These are phyloP conservation scores for Botia almorhae DNA, from an alignment of 2,797 vertebrate genomes.

Conservation along the genomic window DNA sequence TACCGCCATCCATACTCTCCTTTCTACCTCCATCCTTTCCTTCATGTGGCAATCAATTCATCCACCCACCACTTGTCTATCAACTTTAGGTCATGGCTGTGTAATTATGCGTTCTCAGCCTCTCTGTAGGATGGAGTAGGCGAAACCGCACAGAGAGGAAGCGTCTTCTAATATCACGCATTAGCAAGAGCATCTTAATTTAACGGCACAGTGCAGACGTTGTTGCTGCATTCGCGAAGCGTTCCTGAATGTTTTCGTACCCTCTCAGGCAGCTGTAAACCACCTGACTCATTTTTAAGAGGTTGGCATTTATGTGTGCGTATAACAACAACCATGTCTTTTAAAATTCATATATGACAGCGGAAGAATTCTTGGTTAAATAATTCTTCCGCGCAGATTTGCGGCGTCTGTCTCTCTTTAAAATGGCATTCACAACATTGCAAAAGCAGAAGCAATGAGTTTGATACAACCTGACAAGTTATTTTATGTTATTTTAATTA, in stretches of 20 bases:
- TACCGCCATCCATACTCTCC: background rate
- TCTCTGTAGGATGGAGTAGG: slow-evolving; percentile 37
- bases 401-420: no score
- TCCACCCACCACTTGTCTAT: slow-evolving; percentile 11
- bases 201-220: slow-evolving; percentile 33
- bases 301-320: background rate
- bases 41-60: no score
- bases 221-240: background rate
- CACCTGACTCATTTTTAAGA: background rate
- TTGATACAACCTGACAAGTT: no score
- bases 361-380: background rate
- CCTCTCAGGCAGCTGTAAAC: background rate
- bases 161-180: slow-evolving; percentile 30
- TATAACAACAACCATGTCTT: background rate
- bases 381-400: background rate
- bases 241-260: slow-evolving; percentile 14
- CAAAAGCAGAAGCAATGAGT: no score
- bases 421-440: no score
- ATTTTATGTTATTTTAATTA: no score
- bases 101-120: slow-evolving; percentile 45
- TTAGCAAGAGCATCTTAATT: slow-evolving; percentile 21
- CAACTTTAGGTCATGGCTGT: slow-evolving; percentile 26
- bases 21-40: background rate
- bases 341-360: background rate
- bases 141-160: slow-evolving; percentile 20